A percentile compares a stretch with the other conserved stretches of the same genome.
phyloP scores from a whole-genome alignment of 2,888 invertebrate species.

The Sthenelais limicola region DNA sequence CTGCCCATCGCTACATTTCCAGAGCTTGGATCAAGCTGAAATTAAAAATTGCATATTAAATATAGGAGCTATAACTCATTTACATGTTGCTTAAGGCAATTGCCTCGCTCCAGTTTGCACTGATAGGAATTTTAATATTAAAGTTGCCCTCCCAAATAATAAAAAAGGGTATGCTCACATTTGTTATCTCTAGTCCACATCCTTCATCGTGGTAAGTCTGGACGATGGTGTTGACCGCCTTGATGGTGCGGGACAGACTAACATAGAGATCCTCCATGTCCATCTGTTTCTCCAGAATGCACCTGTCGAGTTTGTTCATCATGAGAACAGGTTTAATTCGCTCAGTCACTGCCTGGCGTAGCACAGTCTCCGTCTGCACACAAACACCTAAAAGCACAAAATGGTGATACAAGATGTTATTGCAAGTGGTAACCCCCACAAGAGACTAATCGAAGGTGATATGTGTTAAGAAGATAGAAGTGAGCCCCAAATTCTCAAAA shows the following conservation, averaged over 20 bases:
- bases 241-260: conserved; percentile 40
- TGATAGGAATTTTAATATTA: background rate
- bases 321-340: conserved; percentile 52
- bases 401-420: no score
- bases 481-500: no score
- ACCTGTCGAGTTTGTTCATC: conserved; percentile 55
- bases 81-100: background rate
- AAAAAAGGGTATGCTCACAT: background rate
- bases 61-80: background rate
- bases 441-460: no score
- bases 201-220: conserved; percentile 46
- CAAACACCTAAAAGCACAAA: conserved; percentile 55
- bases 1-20: conserved; percentile 54
- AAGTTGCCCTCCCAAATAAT: background rate
- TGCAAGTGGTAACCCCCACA: no score
- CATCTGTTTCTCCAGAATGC: conserved; percentile 49
- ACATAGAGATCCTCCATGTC: conserved; percentile 48
- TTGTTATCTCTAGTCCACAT: conserved; percentile 4
- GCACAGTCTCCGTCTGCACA: conserved; percentile 56
- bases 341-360: conserved; percentile 53
- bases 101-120: background rate
- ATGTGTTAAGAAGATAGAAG: no score
- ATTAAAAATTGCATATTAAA: background rate
- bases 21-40: conserved; percentile 48
- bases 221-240: conserved; percentile 50